A percentile compares a stretch with the other conserved stretches of the same genome.
phyloP scores from a whole-genome alignment of 2,797 vertebrate species.

The Tokudaia muenninki region DNA sequence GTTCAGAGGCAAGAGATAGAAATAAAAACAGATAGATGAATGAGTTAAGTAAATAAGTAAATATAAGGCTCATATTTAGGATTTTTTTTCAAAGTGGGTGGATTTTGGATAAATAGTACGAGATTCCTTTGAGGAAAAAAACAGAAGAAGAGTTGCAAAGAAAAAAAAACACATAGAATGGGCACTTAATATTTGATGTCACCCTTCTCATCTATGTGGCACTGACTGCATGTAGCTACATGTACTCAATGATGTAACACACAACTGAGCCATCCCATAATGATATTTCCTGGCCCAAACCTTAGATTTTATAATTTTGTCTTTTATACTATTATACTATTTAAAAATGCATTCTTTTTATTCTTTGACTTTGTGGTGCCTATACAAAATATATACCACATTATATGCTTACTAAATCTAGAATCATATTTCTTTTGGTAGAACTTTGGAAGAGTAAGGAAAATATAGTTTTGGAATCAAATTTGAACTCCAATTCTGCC shows the following conservation, averaged over 20 bases:
- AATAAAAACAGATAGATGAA: background rate
- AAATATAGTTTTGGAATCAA: background rate
- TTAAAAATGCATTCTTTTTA: background rate
- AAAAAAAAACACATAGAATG: background rate
- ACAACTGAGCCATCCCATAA: background rate
- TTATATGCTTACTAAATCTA: background rate
- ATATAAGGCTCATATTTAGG: background rate
- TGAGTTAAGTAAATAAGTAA: background rate
- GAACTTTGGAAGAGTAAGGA: background rate
- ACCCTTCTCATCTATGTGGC: background rate
- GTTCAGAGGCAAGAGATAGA: background rate
- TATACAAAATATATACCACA: background rate
- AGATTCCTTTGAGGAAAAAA: background rate
- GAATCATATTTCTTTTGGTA: background rate
- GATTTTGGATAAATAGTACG: background rate
- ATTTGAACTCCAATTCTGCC: background rate
- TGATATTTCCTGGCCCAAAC: background rate
- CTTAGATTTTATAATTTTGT: conserved; percentile 13
- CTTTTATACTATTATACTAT: background rate
- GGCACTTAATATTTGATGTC: background rate
- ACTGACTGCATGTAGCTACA: background rate
- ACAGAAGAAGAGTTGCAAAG: background rate
- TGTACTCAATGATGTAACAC: background rate
- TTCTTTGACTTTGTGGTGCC: background rate
- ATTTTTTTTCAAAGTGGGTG: background rate